A percentile compares a stretch with the other conserved stretches of the same genome.
Conservation (phyloP, 2,888 invertebrate species). For the Cosmorhoe ocellata region DNA sequence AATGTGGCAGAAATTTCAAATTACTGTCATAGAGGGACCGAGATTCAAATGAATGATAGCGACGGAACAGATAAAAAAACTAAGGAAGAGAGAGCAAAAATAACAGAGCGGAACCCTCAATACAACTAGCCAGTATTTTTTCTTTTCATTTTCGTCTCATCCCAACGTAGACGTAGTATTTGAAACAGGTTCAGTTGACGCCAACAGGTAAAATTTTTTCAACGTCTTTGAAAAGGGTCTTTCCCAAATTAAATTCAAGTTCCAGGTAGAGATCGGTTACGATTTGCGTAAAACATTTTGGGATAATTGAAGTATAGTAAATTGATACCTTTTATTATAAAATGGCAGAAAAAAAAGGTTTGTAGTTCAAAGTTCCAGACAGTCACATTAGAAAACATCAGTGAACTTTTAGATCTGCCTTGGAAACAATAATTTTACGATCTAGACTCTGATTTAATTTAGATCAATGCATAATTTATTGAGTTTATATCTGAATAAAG, state of each 20-base stretch:
- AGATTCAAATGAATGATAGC: too few species aligned
- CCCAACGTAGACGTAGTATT: slow-evolving; percentile 68
- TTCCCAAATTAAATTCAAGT: slow-evolving; percentile 51
- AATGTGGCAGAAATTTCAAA: too few species aligned
- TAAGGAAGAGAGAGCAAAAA: neutral
- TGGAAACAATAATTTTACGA: too few species aligned
- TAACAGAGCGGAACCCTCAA: neutral
- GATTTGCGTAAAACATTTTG: slow-evolving; percentile 38
- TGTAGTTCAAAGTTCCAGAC: too few species aligned
- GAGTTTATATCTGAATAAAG: too few species aligned
- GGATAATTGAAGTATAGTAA: slow-evolving; percentile 18
- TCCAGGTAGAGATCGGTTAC: slow-evolving; percentile 40
- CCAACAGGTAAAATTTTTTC: slow-evolving; percentile 64
- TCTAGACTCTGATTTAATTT: too few species aligned
- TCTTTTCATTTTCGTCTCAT: slow-evolving; percentile 13
- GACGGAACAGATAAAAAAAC: too few species aligned
- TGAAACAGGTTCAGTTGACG: slow-evolving; percentile 51
- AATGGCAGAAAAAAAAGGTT: too few species aligned
- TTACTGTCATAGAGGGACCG: too few species aligned
- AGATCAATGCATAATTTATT: too few species aligned
- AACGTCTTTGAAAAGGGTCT: slow-evolving; percentile 50
- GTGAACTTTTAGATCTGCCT: too few species aligned
- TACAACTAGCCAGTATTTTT: neutral
- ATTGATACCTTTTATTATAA: slow-evolving; percentile 8
- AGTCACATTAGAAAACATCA: too few species aligned